Evolutionary conservation across 1,140 invertebrate genomes (phyloP), one percentile per base, ranked within the genome.

Genomic region (Diorhabda elongata): DNA sequence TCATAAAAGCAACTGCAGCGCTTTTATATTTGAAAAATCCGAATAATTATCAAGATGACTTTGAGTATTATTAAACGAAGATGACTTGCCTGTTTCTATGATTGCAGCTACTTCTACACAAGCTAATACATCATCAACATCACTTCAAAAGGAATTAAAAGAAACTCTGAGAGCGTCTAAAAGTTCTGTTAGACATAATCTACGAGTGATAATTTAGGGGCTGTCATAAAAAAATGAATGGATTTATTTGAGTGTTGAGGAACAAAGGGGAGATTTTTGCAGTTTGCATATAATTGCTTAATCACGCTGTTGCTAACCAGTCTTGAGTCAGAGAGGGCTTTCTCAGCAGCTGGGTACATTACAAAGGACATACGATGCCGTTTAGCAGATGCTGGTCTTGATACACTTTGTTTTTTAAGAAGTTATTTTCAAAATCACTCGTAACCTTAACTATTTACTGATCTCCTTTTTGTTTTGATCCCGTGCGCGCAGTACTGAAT

Each of bases 181-280:
- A 61, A 61, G 9, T 61, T 0, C 60, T 61, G n/a, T 61, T 61
- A n/a, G 41, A 61, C 26, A 2, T n/a, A 26, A 26, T 26, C 26
- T 26, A 26, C 26, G 26, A 26, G 26, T 26, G 26, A 26, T 26
- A 26, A 26, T 26, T 26, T 26, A 26, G 26, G 1, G 44, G 47
- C 5, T 5, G 6, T 52, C 7, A 64, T 52, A 6, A 64, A 58
- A 64, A 64, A 64, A 52, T 2, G n/a, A 64, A 64, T 64, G 44
- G 45, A 64, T 64, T 64, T 5, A 64, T 64, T 47, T 52, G 45
- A 64, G 44, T 64, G 8, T 52, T 9, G 3, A 52, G 63, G 63
- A 52, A 47, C 41, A 64, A 64, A 8, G 3, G 63, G 63, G 43
- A 6, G 45, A 64, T 52, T 64, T 64, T 64, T 64, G 45, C 63